These are phyloP conservation scores for Austrolebias charrua DNA, from an alignment of 2,797 vertebrate genomes.

Conservation along the genomic window DNA sequence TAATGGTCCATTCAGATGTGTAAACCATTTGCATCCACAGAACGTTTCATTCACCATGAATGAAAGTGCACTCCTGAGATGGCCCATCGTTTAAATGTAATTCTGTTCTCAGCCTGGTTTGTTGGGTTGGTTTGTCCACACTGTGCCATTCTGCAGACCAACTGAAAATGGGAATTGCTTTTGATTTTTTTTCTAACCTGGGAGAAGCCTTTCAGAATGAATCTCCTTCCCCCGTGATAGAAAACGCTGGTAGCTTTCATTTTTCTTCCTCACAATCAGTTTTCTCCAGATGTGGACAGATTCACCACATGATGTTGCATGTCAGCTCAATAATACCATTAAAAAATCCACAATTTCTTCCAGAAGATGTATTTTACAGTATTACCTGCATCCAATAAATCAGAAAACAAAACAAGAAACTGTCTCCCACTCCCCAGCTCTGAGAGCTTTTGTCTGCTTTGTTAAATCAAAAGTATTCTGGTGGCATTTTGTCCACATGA, in stretches of 20 bases:
- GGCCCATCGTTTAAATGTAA: too few relatives aligned
- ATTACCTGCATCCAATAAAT: neutral
- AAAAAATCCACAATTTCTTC: neutral
- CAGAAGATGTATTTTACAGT: neutral
- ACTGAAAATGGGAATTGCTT: constrained; percentile 23
- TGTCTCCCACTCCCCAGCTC: neutral
- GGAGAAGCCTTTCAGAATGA: constrained; percentile 19
- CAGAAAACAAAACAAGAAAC: neutral
- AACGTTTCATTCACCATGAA: neutral
- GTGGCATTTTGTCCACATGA: neutral
- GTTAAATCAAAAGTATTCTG: neutral
- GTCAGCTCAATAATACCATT: neutral
- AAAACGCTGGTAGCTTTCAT: constrained; percentile 10
- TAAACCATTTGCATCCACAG: too few relatives aligned
- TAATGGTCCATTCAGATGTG: too few relatives aligned
- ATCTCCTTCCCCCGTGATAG: constrained; percentile 3
- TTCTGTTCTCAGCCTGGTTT: constrained; percentile 13
- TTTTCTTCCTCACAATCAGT: neutral
- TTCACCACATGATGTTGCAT: neutral
- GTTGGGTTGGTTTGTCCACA: constrained; percentile 13
- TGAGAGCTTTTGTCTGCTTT: neutral
- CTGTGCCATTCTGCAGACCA: constrained; percentile 9
- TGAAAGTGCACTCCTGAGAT: too few relatives aligned
- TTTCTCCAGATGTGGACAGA: constrained; percentile 1
- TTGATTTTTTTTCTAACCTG: constrained; percentile 31